Conservation (phyloP, 2,797 vertebrate species). For the Pelodytes ibericus region DNA sequence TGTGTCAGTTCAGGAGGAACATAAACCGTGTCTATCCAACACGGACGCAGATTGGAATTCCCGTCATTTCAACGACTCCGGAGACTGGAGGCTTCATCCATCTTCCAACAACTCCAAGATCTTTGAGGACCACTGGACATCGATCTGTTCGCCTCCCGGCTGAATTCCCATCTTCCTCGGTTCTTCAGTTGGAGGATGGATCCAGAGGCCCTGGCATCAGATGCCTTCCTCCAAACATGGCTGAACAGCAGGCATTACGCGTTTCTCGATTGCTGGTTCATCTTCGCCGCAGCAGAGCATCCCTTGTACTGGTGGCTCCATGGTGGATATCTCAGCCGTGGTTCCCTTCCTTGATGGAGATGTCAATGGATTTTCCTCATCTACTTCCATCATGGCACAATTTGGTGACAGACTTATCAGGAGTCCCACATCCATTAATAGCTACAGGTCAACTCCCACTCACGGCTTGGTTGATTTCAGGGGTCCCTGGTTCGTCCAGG, state of each 20-base stretch:
- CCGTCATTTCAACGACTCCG: too few relatives aligned
- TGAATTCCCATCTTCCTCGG: background rate
- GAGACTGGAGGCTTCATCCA: background rate
- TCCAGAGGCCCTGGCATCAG: background rate
- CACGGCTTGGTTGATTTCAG: background rate
- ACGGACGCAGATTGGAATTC: background rate
- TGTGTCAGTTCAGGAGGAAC: too few relatives aligned
- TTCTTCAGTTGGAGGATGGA: background rate
- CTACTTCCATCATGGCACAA: background rate
- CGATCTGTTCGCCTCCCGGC: background rate
- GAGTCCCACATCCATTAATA: background rate
- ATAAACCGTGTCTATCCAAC: background rate
- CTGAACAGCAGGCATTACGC: background rate
- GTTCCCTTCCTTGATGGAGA: background rate
- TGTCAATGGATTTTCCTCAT: background rate
- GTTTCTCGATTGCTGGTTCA: background rate
- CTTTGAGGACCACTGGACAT: too few relatives aligned
- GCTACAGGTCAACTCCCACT: background rate
- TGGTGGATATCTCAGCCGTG: background rate
- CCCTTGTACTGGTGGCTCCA: background rate
- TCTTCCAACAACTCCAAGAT: background rate
- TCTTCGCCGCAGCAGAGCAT: background rate
- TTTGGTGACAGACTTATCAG: background rate
- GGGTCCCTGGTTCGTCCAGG: background rate
- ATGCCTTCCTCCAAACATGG: background rate